Conservation (phyloP, 2,888 invertebrate genomes). For the Nephrotoma guestfalica region DNA sequence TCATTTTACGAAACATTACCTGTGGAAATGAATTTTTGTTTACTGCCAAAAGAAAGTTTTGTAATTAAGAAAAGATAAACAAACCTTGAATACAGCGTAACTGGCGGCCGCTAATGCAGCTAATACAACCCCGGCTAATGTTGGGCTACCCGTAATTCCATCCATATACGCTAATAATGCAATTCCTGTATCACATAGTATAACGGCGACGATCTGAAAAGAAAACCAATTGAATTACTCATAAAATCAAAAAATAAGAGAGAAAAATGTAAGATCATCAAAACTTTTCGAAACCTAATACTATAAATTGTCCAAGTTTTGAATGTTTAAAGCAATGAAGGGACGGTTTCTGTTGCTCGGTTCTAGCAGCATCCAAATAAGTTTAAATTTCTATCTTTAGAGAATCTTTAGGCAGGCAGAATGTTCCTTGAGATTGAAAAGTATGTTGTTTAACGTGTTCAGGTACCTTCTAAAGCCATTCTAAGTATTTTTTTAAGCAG, state of each 20-base stretch:
- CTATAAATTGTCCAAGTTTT: background rate
- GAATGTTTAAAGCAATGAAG: no score
- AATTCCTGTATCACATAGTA: constrained; percentile 86
- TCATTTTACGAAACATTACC: constrained; percentile 88
- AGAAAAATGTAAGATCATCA: background rate
- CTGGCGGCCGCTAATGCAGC: constrained; percentile 84
- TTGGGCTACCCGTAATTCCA: constrained; percentile 79
- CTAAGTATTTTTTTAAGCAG: no score
- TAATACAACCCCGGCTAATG: constrained; percentile 78
- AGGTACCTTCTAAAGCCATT: no score
- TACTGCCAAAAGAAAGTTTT: background rate
- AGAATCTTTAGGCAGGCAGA: no score
- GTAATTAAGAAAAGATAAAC: constrained; percentile 8
- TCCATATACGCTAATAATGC: constrained; percentile 92
- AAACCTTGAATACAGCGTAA: constrained; percentile 86
- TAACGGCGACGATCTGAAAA: constrained; percentile 81
- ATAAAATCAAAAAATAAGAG: background rate
- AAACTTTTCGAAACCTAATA: background rate
- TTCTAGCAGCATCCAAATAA: no score
- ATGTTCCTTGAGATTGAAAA: no score
- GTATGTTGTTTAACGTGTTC: no score
- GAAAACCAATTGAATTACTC: background rate
- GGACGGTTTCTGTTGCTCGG: no score
- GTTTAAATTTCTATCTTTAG: no score
- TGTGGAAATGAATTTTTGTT: constrained; percentile 25